These are phyloP conservation scores for Notiomystis cincta DNA, from an alignment of 2,113 vertebrate genomes.

Conservation along the genomic window DNA sequence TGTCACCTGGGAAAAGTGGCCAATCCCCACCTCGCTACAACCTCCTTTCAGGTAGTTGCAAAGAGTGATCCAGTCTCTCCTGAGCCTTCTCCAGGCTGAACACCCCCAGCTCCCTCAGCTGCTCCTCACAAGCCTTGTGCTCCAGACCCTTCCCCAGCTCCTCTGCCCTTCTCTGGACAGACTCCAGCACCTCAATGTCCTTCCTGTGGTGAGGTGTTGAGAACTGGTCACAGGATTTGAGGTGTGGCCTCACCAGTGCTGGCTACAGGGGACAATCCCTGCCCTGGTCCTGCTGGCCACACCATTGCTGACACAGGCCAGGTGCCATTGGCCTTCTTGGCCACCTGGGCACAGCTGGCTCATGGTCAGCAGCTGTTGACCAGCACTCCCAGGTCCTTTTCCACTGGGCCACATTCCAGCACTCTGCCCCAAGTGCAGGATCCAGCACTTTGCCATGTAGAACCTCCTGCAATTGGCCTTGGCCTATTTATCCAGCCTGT, in stretches of 20 bases:
- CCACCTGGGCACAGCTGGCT: neutral
- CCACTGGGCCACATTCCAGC: neutral
- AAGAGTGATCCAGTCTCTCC: neutral
- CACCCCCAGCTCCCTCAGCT: neutral
- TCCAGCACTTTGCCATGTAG: neutral
- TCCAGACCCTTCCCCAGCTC: neutral
- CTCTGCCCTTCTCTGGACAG: rapidly evolving
- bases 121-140: neutral
- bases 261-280: rapidly evolving
- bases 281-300: neutral
- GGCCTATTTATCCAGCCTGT: neutral
- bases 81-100: neutral
- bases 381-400: neutral
- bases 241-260: neutral
- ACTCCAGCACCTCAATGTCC: neutral
- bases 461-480: neutral
- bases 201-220: neutral
- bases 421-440: neutral
- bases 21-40: neutral
- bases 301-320: neutral
- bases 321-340: neutral
- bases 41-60: neutral
- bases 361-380: neutral
- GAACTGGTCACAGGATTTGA: neutral
- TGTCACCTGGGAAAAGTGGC: neutral